Base-by-base conservation (phyloP, 2,888 invertebrate genomes). In the Elegia similella region DNA sequence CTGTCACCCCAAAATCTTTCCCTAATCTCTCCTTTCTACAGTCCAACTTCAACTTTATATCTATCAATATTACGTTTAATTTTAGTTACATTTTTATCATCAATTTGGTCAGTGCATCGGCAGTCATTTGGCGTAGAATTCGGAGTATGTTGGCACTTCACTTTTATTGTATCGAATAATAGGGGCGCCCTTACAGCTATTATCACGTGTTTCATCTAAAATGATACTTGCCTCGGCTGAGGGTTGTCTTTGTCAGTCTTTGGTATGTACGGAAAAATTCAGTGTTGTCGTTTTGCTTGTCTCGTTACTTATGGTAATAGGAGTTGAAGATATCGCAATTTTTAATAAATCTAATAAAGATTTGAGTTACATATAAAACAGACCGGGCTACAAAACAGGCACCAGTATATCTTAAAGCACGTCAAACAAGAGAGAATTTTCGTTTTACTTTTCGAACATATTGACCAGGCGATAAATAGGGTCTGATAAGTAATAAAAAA, bases 201-300 rank as follows among this genome's bases (percentile, higher is more conserved):
- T 90, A 91, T 91, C 91, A 88, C 88, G 91, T 91, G 91, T 91
- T 88, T 89, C 88, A 91, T 91, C 90, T 91, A 88, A 89, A 91
- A 89, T 86, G 90, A 89, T 89, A 89, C 89, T 89, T 82, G 81
- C 80, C 78, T 42, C 58, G 59, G 60, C 58, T 55, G 56, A 61
- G 64, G 64, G 55, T 42, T 53, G 59, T 61, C 59, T 61, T 61
- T 59, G 59, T 59, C 16, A 55, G 52, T 15, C 52, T 57, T 16
- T 23, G 56, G 48, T 61, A 50, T 54, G 56, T 42, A 30, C 38
- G 48, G 48, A 55, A 55, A 57, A 59, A 48, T 52, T 47, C 57
- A 52, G 46, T 48, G 52, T 59, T 48, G 52, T 52, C 46, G 16
- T 55, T 46, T 55, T 47, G 23, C 23, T 55, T 47, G 46, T 43